A percentile compares a stretch with the other conserved stretches of the same genome.
Conservation (phyloP, 2,888 invertebrate species). For the Patella depressa region DNA sequence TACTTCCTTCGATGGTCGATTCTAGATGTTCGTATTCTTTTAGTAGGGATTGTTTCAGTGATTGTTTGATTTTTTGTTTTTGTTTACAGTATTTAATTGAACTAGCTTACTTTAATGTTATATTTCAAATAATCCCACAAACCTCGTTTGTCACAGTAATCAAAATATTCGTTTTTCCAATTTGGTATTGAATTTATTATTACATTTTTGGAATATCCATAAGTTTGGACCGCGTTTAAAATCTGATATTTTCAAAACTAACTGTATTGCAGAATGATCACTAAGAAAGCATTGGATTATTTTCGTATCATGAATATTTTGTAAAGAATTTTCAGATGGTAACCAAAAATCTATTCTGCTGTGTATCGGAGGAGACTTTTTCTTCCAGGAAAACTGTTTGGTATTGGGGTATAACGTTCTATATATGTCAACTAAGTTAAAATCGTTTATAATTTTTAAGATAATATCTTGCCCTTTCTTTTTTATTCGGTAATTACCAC, state of each 20-base stretch:
- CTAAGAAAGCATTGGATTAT: not conserved
- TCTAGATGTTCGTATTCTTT: slow-evolving; percentile 8
- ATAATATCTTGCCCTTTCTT: not conserved
- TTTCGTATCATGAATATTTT: not conserved
- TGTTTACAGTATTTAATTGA: slow-evolving; percentile 2
- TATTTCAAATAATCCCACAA: not conserved
- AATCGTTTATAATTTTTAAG: not conserved
- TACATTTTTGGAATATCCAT: not conserved
- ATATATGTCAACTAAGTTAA: slow-evolving; percentile 2
- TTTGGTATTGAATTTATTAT: not conserved
- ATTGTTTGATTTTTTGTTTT: not conserved
- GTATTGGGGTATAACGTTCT: not conserved
- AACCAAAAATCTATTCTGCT: slow-evolving; percentile 2
- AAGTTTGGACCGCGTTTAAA: not conserved
- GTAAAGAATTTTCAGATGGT: not conserved
- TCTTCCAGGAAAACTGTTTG: not conserved
- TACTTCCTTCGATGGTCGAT: too few relatives aligned
- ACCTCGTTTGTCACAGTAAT: not conserved
- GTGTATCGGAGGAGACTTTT: not conserved
- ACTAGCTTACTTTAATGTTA: not conserved
- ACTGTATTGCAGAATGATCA: not conserved
- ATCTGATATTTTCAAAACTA: not conserved
- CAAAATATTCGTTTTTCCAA: not conserved
- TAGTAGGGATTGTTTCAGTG: not conserved
- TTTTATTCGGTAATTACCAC: not conserved